Percentiles rank a stretch among this genome's conserved stretches.
Evolutionary conservation across 2,113 vertebrate genomes (phyloP).

Genomic region (Elachura formosa): DNA sequence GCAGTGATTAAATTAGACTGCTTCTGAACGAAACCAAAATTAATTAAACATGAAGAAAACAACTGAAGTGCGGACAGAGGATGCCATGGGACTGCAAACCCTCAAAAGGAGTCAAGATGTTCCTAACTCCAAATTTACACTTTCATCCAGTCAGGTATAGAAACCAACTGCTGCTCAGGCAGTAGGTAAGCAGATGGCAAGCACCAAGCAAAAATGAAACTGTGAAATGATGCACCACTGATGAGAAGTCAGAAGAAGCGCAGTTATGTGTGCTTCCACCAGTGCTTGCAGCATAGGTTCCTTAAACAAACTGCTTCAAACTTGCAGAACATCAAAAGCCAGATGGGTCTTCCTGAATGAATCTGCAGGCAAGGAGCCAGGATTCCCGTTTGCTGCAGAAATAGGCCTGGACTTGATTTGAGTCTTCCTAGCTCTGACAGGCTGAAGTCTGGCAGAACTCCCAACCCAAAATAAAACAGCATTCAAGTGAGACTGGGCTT

Average conservation of each 20-base stretch:
- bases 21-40: conserved; percentile 9
- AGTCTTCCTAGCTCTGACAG: conserved; percentile 71
- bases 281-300: conserved; percentile 36
- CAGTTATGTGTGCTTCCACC: conserved; percentile 42
- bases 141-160: conserved; percentile 49
- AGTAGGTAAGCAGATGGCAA: conserved; percentile 46
- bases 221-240: background rate
- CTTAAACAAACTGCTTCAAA: conserved; percentile 71
- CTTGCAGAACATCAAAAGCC: conserved; percentile 72
- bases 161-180: conserved; percentile 9
- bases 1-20: background rate
- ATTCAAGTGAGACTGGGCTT: conserved; percentile 65
- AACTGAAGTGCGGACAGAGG: conserved; percentile 15
- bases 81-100: background rate
- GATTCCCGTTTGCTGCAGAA: conserved; percentile 67
- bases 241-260: background rate
- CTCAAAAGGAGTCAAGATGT: background rate
- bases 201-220: conserved; percentile 8
- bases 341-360: conserved; percentile 71
- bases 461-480: conserved; percentile 71
- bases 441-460: conserved; percentile 66
- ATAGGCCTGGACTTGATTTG: conserved; percentile 74
- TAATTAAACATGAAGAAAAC: conserved; percentile 32
- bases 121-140: conserved; percentile 12
- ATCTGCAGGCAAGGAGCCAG: conserved; percentile 68